Evolutionary conservation across 2,797 vertebrate species (phyloP).

Genomic region (Betta splendens): DNA sequence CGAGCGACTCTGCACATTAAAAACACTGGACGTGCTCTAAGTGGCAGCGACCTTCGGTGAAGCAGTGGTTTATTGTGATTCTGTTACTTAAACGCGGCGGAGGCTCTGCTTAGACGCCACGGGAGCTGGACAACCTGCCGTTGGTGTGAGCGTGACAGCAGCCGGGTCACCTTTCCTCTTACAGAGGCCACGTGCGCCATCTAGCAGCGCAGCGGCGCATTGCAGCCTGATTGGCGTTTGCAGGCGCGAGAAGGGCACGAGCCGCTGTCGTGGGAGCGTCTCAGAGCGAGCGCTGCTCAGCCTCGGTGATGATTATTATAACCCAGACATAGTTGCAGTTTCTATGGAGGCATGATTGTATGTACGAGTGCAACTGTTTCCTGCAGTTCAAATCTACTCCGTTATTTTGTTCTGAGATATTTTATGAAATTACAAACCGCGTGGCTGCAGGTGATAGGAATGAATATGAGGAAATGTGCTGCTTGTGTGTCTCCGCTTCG

Average conservation of each 20-base stretch:
- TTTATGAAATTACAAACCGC: no score
- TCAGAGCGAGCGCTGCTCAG: background rate
- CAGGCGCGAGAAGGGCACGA: constrained; percentile 7
- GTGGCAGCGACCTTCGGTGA: constrained; percentile 4
- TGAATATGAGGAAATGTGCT: constrained; percentile 41
- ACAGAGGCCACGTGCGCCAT: constrained; percentile 77
- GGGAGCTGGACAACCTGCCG: constrained; percentile 5
- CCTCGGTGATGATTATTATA: no score
- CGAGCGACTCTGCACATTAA: no score
- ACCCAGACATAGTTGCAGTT: no score
- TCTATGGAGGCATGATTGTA: no score
- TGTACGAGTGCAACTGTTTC: no score
- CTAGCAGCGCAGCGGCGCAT: constrained; percentile 69
- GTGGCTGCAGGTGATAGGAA: no score
- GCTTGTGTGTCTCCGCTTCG: no score
- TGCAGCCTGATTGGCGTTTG: constrained; percentile 52
- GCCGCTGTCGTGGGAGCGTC: constrained; percentile 1
- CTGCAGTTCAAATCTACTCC: no score
- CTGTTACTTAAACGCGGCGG: constrained; percentile 19
- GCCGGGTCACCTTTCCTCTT: constrained; percentile 29
- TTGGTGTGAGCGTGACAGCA: constrained; percentile 15
- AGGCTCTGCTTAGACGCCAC: constrained; percentile 22
- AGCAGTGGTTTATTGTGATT: constrained; percentile 7
- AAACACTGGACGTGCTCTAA: background rate
- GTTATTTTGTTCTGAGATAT: no score